A percentile compares a stretch with the other conserved stretches of the same genome.
phyloP scores from a whole-genome alignment of 2,888 invertebrate genomes.

The Tetragonisca angustula region DNA sequence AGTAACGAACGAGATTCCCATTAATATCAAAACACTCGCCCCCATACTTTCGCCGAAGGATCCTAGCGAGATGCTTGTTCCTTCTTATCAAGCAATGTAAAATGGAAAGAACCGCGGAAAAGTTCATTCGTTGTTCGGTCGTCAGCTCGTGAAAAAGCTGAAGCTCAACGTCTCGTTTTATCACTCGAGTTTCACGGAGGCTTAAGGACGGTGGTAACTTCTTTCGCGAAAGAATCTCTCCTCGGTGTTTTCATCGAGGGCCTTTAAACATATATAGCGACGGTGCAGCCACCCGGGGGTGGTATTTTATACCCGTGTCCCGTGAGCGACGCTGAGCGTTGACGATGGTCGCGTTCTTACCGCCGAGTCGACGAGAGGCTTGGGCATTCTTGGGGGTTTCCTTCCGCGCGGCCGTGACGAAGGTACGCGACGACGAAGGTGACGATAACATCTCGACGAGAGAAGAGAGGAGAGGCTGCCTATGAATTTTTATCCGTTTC shows the following conservation, averaged over 20 bases:
- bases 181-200: neutral
- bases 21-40: too few relatives aligned
- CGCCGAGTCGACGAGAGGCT: constrained; percentile 42
- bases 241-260: constrained; percentile 40
- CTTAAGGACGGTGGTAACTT: neutral
- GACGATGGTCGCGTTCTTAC: constrained; percentile 42
- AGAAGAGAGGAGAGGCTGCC: constrained; percentile 59
- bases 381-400: constrained; percentile 57
- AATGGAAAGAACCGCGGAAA: neutral
- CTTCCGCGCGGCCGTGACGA: constrained; percentile 53
- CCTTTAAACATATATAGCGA: constrained; percentile 32
- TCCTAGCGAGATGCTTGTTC: too few relatives aligned
- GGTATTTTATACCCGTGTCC: constrained; percentile 19
- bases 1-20: neutral
- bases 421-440: constrained; percentile 52
- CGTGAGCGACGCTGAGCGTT: constrained; percentile 36
- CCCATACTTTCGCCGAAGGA: too few relatives aligned
- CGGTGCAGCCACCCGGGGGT: neutral
- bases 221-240: neutral
- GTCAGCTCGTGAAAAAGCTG: neutral
- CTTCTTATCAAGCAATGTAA: too few relatives aligned
- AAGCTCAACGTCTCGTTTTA: constrained; percentile 16
- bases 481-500: constrained; percentile 70
- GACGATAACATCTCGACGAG: constrained; percentile 70
- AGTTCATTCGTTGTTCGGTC: neutral